Base-by-base conservation (phyloP, 1,140 invertebrate species). In the Dendroctonus valens region DNA sequence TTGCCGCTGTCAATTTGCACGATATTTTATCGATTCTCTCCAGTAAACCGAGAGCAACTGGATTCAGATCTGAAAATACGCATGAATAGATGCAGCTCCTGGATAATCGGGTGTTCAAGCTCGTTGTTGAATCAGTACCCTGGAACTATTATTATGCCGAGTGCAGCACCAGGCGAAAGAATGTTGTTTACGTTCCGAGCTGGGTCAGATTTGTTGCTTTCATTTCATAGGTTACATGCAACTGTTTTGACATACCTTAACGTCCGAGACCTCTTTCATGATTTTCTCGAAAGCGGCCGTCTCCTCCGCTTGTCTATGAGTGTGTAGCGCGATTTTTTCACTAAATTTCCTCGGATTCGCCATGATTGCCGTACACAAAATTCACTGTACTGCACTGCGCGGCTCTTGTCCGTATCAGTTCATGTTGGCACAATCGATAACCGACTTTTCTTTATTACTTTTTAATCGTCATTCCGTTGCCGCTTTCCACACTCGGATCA, bases 251-350 rank as follows among this genome's bases (percentile, higher is more conserved):
- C 83, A 80, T 81, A 86, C 85, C 81, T 81, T 84, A 75, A 92
- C 93, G 81, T 90, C 90, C 74, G 89, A 90, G 73, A 97, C 94
- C 86, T 97, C 95, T 79, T 89, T 88, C 91, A 98, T 93, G 76
- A 98, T 97, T 80, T 94, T 87, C 81, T 97, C 93, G 82, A 97
- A 98, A 72, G 91, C 92, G 65, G 93, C 94, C 57, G 93, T 97
- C 82, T 95, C 95, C 81, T 97, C 95, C 46, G 93, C 93, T 82
- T 98, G 92, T 83, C 97, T 96, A 84, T 97, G 95, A 81, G 91
- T 95, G 80, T 96, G 93, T 75, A 97, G 85, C 70, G 96, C 95
- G 78, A 98, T 98, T 87, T 98, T 98, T 84, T 98, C 96, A 86
- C 93, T 97, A 83, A 98, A 98, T 86, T 98, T 98, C 76, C 96